Percentiles rank a stretch among this genome's conserved stretches.
These are phyloP conservation scores for Oreohelix idahoensis DNA, from an alignment of 1,140 invertebrate genomes.

Conservation along the genomic window DNA sequence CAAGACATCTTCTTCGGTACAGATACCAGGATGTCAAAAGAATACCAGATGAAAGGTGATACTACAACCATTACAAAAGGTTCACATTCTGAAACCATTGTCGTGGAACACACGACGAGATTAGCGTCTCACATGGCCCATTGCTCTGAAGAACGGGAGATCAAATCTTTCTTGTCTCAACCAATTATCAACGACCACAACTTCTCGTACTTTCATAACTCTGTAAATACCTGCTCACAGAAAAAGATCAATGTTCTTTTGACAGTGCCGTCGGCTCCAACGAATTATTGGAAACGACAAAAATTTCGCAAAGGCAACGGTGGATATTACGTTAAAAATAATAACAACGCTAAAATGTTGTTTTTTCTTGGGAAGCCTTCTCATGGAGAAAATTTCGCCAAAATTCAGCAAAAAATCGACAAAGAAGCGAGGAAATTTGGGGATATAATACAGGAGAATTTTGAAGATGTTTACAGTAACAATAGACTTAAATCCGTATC, in stretches of 20 bases:
- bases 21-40: no score
- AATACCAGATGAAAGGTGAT: no score
- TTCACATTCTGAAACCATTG: no score
- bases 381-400: not conserved
- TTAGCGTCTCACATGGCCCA: not conserved
- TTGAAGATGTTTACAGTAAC: slow-evolving; percentile 85
- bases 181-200: slow-evolving; percentile 27
- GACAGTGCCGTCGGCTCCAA: not conserved
- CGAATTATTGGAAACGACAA: not conserved
- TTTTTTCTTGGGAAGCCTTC: slow-evolving; percentile 39
- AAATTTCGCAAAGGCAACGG: not conserved
- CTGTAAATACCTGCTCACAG: not conserved
- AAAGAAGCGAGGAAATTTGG: slow-evolving; percentile 77
- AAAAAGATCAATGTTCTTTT: not conserved
- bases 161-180: not conserved
- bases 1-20: no score
- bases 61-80: no score
- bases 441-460: slow-evolving; percentile 86
- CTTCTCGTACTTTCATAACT: slow-evolving; percentile 3
- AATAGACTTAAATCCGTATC: no score
- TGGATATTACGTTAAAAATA: not conserved
- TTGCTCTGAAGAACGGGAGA: not conserved
- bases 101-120: no score
- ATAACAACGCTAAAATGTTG: slow-evolving; percentile 35
- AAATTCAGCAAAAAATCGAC: slow-evolving; percentile 12